Conservation (phyloP, 2,888 invertebrate species). For the Sipha maydis region DNA sequence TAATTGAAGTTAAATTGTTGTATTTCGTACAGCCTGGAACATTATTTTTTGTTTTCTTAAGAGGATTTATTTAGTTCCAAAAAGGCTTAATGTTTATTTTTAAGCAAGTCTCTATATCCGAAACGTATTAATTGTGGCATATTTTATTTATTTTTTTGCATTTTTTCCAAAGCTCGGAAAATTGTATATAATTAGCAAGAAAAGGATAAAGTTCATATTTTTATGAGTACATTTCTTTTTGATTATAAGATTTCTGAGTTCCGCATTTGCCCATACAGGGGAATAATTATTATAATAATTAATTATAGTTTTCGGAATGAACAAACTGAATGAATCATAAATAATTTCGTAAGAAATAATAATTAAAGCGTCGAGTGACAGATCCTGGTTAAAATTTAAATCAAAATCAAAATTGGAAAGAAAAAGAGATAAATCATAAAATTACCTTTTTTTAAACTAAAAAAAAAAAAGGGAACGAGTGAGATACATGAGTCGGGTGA, state of each 20-base stretch:
- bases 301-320: not conserved
- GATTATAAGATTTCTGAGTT: not conserved
- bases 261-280: not conserved
- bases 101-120: not conserved
- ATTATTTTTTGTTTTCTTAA: slow-evolving; percentile 1
- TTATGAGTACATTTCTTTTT: slow-evolving; percentile 1
- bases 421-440: not conserved
- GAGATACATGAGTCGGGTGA: too few species aligned
- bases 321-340: not conserved
- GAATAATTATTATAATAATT: slow-evolving; percentile 15
- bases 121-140: not conserved
- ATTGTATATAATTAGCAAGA: not conserved
- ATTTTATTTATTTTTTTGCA: not conserved
- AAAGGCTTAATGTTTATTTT: not conserved
- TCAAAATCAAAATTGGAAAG: not conserved
- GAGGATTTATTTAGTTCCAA: not conserved
- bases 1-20: not conserved
- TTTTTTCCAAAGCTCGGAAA: not conserved
- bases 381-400: not conserved
- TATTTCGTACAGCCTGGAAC: not conserved
- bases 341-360: not conserved
- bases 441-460: not conserved
- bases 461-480: too few species aligned
- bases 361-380: not conserved
- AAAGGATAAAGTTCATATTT: not conserved